Percentiles rank a stretch among this genome's conserved stretches.
phyloP scores from a whole-genome alignment of 2,113 vertebrate genomes.

The Pristiophorus japonicus region DNA sequence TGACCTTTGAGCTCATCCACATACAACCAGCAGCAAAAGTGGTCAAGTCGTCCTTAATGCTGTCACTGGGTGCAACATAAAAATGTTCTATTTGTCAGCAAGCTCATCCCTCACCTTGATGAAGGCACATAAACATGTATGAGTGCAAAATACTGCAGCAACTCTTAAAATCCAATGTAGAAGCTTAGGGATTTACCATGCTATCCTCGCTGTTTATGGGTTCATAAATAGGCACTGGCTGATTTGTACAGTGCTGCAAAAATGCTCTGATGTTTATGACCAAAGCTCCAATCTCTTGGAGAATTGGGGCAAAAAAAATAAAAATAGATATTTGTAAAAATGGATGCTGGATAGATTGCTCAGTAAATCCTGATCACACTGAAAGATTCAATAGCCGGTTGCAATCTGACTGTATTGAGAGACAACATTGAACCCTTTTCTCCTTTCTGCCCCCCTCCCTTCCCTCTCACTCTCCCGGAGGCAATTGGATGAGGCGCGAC shows the following conservation, averaged over 20 bases:
- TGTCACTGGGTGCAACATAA: slow-evolving; percentile 21
- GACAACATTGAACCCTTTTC: background rate
- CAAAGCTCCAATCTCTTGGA: background rate
- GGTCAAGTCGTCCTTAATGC: background rate
- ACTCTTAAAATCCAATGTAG: slow-evolving; percentile 19
- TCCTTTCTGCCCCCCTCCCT: background rate
- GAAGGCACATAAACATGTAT: background rate
- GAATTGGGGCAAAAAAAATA: background rate
- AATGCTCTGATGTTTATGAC: background rate
- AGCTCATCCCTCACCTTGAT: background rate
- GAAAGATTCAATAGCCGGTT: background rate
- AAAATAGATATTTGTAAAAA: background rate
- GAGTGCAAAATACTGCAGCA: background rate
- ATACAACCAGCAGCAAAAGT: background rate
- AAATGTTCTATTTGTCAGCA: slow-evolving; percentile 25
- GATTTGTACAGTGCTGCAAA: slow-evolving; percentile 7
- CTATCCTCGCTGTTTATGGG: background rate
- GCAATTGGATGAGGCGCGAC: background rate
- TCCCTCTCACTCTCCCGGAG: background rate
- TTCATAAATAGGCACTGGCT: background rate
- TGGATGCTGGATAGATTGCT: background rate
- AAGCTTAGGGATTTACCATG: background rate
- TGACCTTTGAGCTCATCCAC: slow-evolving; percentile 12
- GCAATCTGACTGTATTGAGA: background rate
- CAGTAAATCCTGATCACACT: background rate